Conservation (phyloP, 2,888 invertebrate species). For the Philhelius pedissequus region DNA sequence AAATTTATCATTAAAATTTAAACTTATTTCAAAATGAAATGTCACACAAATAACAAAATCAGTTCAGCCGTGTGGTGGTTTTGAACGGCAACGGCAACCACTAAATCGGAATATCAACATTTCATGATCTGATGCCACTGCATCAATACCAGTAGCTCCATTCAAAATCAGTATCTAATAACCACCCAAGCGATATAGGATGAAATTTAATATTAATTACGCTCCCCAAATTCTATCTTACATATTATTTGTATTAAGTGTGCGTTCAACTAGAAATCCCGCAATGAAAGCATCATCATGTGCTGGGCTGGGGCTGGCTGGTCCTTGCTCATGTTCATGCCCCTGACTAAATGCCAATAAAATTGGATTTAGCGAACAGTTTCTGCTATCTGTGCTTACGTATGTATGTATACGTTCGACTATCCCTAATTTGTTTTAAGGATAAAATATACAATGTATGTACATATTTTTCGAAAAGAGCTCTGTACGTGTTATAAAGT, state of each 20-base stretch:
- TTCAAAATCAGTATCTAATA: neutral
- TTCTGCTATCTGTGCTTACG: neutral
- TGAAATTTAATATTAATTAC: conserved; percentile 48
- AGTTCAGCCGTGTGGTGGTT: neutral
- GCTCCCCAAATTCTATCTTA: conserved; percentile 26
- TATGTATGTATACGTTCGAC: neutral
- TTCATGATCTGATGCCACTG: conserved; percentile 27
- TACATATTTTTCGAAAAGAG: neutral
- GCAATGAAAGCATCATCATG: neutral
- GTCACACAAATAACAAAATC: conserved; percentile 3
- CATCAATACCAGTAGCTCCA: neutral
- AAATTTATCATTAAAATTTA: conserved; percentile 28
- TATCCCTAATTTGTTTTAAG: conserved; percentile 10
- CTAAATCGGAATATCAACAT: conserved; percentile 18
- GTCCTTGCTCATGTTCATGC: neutral
- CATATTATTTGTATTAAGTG: conserved; percentile 38
- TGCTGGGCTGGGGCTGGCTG: neutral
- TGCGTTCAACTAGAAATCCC: conserved; percentile 12
- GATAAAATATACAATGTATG: neutral
- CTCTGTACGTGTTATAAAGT: conserved; percentile 23
- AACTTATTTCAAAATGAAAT: conserved; percentile 22
- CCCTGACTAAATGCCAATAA: conserved; percentile 8
- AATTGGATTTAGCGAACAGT: neutral
- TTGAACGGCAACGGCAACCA: neutral
- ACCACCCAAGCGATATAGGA: neutral